Percentiles rank a stretch among this genome's conserved stretches.
These are phyloP conservation scores for Eptatretus atami DNA, from an alignment of 2,797 vertebrate genomes.

Conservation along the genomic window DNA sequence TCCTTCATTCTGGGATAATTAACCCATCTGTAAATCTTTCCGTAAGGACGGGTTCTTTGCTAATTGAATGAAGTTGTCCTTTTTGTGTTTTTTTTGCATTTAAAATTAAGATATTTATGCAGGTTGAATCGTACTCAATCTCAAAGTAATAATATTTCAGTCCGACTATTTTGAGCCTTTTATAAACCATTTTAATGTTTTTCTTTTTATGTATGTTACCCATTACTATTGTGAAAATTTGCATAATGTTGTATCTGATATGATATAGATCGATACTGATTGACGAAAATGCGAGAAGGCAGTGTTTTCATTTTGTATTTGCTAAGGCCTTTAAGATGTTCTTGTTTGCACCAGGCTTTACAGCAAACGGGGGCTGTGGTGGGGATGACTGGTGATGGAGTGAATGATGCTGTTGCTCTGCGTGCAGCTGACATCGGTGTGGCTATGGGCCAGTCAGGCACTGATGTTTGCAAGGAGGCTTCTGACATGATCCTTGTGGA, in stretches of 20 bases:
- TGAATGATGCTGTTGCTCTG: constrained; percentile 76
- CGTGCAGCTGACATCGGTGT: constrained; percentile 82
- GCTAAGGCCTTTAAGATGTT: too few relatives aligned
- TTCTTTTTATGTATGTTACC: background rate
- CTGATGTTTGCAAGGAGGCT: constrained; percentile 86
- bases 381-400: constrained; percentile 85
- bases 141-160: too few relatives aligned
- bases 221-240: background rate
- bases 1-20: too few relatives aligned
- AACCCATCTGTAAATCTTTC: too few relatives aligned
- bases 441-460: constrained; percentile 73
- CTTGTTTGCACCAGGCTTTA: constrained; percentile 24
- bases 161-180: too few relatives aligned
- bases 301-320: too few relatives aligned
- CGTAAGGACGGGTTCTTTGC: too few relatives aligned
- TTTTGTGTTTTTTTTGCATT: too few relatives aligned
- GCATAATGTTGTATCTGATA: background rate
- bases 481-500: constrained; percentile 98
- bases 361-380: constrained; percentile 72
- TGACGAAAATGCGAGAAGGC: background rate
- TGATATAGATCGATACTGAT: background rate
- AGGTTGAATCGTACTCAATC: too few relatives aligned
- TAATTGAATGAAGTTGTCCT: too few relatives aligned
- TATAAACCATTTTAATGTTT: constrained; percentile 2
- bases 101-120: too few relatives aligned